phyloP scores from a whole-genome alignment of 2,113 vertebrate genomes.

The Brachypteracias leptosomus region DNA sequence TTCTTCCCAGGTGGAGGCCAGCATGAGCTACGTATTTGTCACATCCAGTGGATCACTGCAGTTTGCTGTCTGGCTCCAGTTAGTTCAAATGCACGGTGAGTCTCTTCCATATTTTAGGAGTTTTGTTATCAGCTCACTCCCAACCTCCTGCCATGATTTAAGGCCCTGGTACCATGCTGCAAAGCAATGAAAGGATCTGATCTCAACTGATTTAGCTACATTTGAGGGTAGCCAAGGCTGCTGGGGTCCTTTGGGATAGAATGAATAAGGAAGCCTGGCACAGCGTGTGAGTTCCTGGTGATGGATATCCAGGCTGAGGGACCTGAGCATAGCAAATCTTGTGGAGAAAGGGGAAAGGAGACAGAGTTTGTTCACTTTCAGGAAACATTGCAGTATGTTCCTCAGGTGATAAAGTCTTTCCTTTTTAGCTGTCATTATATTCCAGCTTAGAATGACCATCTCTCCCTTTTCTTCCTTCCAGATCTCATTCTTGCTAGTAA shows the following conservation, averaged over 20 bases:
- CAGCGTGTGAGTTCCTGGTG: not conserved
- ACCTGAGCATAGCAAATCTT: not conserved
- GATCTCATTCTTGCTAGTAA: not conserved
- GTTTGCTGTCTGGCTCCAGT: not conserved
- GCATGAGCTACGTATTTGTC: not conserved
- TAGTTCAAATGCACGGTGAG: not conserved
- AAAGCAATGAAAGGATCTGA: not conserved
- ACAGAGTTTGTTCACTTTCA: not conserved
- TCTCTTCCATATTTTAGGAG: not conserved
- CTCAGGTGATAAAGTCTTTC: not conserved
- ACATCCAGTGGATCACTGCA: not conserved
- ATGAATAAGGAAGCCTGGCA: not conserved
- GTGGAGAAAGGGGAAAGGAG: not conserved
- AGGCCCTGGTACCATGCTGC: not conserved
- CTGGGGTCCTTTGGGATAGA: not conserved
- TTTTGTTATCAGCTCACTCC: not conserved
- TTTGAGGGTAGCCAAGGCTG: not conserved
- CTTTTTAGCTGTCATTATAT: not conserved
- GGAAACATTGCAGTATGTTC: not conserved
- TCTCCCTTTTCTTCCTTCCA: not conserved
- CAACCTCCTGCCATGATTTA: not conserved
- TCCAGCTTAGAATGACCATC: not conserved
- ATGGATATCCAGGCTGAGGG: not conserved
- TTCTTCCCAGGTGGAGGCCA: not conserved
- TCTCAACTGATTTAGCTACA: not conserved